These are phyloP conservation scores for Falcaria lacertinaria DNA, from an alignment of 2,888 invertebrate species.

Conservation along the genomic window DNA sequence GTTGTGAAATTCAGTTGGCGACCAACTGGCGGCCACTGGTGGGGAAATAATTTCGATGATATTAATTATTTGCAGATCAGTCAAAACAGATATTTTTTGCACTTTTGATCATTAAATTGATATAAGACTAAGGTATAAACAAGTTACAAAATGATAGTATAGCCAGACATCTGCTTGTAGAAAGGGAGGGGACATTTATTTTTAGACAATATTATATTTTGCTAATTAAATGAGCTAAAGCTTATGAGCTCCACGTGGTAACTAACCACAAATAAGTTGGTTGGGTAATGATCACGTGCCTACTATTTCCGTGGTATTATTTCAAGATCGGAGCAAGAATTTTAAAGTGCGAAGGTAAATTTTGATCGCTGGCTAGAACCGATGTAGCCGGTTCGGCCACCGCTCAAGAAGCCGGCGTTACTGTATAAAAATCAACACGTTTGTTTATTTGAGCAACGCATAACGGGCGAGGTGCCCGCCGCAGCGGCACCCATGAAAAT, in stretches of 20 bases:
- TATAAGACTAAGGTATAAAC: no score
- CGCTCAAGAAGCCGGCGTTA: conserved; percentile 50
- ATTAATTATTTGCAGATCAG: not conserved
- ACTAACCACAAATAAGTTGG: not conserved
- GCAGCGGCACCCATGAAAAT: conserved; percentile 70
- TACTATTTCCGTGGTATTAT: conserved; percentile 1
- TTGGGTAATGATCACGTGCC: not conserved
- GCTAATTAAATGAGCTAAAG: no score
- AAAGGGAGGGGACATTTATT: no score
- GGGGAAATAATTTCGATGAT: not conserved
- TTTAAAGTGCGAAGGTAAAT: conserved; percentile 16
- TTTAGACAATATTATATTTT: no score
- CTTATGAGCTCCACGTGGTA: not conserved
- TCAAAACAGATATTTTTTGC: not conserved
- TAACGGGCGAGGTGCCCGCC: conserved; percentile 61
- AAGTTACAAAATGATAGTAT: no score
- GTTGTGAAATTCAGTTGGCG: no score
- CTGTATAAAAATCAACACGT: conserved; percentile 72
- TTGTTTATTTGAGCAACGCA: conserved; percentile 71
- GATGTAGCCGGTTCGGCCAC: conserved; percentile 38
- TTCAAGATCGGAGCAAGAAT: conserved; percentile 3
- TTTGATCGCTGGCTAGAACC: conserved; percentile 47
- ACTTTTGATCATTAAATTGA: no score
- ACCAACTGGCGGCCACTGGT: no score
- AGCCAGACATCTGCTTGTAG: no score